Conservation (phyloP, 53 echinoderm and acorn worm species). For the Echinarachnius parma region DNA sequence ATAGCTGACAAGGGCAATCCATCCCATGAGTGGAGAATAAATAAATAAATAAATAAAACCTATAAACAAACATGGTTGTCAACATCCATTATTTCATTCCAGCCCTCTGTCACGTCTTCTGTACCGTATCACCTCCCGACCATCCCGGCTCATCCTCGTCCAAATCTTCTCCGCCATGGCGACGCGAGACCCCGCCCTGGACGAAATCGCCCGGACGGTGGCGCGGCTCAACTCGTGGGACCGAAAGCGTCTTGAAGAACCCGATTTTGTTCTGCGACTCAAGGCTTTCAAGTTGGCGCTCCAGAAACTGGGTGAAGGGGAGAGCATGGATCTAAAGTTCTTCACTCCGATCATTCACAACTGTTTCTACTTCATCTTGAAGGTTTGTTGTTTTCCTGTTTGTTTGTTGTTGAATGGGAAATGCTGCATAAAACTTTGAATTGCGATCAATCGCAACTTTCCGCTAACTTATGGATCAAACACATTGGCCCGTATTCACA, state of each 20-base stretch:
- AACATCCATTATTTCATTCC: too few species aligned
- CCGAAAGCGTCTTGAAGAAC: constrained; percentile 80
- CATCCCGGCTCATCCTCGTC: constrained; percentile 56
- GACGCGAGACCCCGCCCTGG: constrained; percentile 46
- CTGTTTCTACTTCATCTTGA: constrained; percentile 86
- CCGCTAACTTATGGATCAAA: too few species aligned
- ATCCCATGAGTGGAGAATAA: too few species aligned
- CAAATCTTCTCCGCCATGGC: constrained; percentile 74
- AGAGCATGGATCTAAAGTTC: constrained; percentile 51
- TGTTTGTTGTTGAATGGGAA: too few species aligned
- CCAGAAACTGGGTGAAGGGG: constrained; percentile 57
- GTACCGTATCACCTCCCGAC: constrained; percentile 69
- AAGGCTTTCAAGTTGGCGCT: constrained; percentile 63
- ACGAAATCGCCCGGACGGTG: constrained; percentile 53
- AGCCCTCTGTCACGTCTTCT: constrained; percentile 73
- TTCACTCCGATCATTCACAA: constrained; percentile 67
- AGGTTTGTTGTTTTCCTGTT: too few species aligned
- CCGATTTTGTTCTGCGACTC: constrained; percentile 65
- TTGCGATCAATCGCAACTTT: too few species aligned
- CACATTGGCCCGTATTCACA: too few species aligned
- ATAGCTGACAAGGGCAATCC: too few species aligned
- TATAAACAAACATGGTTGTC: too few species aligned
- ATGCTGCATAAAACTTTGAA: too few species aligned
- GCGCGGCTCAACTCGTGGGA: constrained; percentile 78
- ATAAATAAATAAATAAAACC: too few species aligned